Evolutionary conservation across 2,888 invertebrate genomes (phyloP).

Genomic region (Dioctria rufipes): DNA sequence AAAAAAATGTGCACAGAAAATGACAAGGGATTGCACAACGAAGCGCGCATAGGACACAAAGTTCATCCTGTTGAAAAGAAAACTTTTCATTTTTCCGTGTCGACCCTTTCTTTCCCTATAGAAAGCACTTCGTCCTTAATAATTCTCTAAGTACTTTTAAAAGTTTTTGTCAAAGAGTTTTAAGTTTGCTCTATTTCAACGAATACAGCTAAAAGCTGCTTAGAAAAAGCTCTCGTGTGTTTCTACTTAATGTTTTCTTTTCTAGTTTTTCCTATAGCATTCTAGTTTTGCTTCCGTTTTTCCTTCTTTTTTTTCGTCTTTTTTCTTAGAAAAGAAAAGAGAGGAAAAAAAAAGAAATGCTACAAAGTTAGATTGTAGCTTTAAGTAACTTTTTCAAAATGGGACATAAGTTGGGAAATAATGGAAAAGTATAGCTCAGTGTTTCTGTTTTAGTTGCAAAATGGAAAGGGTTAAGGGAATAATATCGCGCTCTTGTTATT

Average conservation of each 20-base stretch:
- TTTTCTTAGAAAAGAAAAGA: neutral
- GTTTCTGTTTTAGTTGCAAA: too few species aligned
- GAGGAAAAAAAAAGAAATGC: conserved; percentile 3
- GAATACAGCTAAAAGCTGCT: conserved; percentile 15
- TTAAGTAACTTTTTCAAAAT: too few species aligned
- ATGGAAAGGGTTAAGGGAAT: too few species aligned
- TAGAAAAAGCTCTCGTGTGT: conserved; percentile 28
- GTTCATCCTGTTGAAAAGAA: neutral
- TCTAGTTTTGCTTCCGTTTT: neutral
- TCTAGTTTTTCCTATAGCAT: neutral
- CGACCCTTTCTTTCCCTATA: neutral
- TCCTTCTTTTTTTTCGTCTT: conserved; percentile 6
- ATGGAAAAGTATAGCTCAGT: too few species aligned
- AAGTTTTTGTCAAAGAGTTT: conserved; percentile 38
- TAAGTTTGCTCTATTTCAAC: conserved; percentile 31
- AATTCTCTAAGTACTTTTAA: conserved; percentile 41
- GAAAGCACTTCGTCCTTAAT: conserved; percentile 12
- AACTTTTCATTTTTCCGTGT: neutral
- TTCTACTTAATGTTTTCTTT: neutral
- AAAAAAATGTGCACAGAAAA: too few species aligned
- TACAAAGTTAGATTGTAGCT: neutral
- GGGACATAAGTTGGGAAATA: too few species aligned
- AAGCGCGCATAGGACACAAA: too few species aligned
- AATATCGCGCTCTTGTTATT: too few species aligned
- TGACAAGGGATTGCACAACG: too few species aligned